Percentiles rank a stretch among this genome's conserved stretches.
These are phyloP conservation scores for Amblyjoppa fuscipennis DNA, from an alignment of 2,888 invertebrate genomes.

Conservation along the genomic window DNA sequence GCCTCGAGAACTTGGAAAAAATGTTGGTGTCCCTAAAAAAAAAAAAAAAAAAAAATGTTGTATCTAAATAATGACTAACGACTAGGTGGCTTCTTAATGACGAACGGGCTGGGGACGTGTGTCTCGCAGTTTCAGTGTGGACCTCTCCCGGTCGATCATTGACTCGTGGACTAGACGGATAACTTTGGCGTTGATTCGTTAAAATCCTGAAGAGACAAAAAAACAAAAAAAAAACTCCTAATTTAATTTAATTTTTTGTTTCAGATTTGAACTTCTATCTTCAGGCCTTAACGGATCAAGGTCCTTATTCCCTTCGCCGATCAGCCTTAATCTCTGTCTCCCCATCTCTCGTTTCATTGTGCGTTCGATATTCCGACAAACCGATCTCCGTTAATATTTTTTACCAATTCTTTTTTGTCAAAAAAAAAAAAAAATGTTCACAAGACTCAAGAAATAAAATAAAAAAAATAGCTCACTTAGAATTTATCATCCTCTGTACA, in stretches of 20 bases:
- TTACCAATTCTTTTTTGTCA: not conserved
- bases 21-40: not conserved
- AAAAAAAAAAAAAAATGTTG: not conserved
- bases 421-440: not conserved
- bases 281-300: not conserved
- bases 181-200: constrained; percentile 10
- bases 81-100: constrained; percentile 1
- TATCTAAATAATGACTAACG: constrained; percentile 1
- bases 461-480: not conserved
- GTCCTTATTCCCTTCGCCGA: constrained; percentile 15
- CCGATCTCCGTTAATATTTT: not conserved
- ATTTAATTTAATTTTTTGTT: not conserved
- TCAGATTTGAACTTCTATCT: not conserved
- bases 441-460: not conserved
- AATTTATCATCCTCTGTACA: not conserved
- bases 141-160: constrained; percentile 23
- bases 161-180: constrained; percentile 22
- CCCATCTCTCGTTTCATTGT: constrained; percentile 38
- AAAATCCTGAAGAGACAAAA: not conserved
- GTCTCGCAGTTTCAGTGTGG: not conserved
- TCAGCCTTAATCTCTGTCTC: not conserved
- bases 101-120: not conserved
- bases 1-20: not conserved
- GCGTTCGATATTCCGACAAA: constrained; percentile 41
- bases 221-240: not conserved